A percentile compares a stretch with the other conserved stretches of the same genome.
These are phyloP conservation scores for Galerucella pusilla DNA, from an alignment of 2,888 invertebrate genomes.

Conservation along the genomic window DNA sequence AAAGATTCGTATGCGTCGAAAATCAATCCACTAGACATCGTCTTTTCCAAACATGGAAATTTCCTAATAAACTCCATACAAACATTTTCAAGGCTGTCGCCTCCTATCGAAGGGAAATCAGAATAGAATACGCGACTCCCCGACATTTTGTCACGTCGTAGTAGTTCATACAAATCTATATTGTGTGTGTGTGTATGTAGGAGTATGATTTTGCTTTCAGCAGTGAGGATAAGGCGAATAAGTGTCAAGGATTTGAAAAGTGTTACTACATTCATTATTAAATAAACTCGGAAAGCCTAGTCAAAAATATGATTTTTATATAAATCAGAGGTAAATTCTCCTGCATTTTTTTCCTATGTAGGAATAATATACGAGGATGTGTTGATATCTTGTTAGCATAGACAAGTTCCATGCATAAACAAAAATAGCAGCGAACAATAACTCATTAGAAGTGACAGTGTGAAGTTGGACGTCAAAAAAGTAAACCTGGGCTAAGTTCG, in stretches of 20 bases:
- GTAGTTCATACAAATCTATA: constrained; percentile 30
- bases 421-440: too few relatives aligned
- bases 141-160: constrained; percentile 35
- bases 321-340: too few relatives aligned
- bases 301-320: too few relatives aligned
- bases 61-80: constrained; percentile 29
- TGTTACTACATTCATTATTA: neutral
- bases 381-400: too few relatives aligned
- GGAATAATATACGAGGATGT: too few relatives aligned
- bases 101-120: constrained; percentile 22
- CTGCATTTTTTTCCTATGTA: too few relatives aligned
- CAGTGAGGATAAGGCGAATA: neutral
- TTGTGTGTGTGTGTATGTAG: neutral
- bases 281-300: neutral
- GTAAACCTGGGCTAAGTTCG: too few relatives aligned
- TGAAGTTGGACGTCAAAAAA: too few relatives aligned
- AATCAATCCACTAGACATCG: constrained; percentile 22
- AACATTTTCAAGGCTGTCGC: constrained; percentile 20
- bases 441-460: too few relatives aligned
- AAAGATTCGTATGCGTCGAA: constrained; percentile 20
- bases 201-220: constrained; percentile 5
- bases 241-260: neutral
- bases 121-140: constrained; percentile 28
- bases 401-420: too few relatives aligned
- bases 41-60: constrained; percentile 33